These are phyloP conservation scores for Raja brachyura DNA, from an alignment of 2,113 vertebrate genomes.

Conservation along the genomic window DNA sequence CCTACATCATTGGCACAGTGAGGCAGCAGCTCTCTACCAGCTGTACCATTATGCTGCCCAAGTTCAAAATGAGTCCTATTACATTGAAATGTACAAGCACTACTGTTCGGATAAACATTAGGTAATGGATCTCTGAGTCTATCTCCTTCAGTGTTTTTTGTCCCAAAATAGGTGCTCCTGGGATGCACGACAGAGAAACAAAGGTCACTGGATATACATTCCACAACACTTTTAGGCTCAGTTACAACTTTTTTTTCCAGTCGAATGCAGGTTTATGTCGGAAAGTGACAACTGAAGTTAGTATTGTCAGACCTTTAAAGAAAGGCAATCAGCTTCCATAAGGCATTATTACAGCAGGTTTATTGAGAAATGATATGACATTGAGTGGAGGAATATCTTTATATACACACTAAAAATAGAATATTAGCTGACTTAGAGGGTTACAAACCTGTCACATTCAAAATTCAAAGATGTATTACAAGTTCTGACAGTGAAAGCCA, in stretches of 20 bases:
- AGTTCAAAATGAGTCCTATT: background rate
- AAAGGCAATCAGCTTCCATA: background rate
- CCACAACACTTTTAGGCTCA: background rate
- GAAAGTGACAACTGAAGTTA: conserved; percentile 28
- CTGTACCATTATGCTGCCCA: no score
- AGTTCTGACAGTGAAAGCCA: background rate
- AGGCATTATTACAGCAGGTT: conserved; percentile 25
- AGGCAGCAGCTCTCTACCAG: no score
- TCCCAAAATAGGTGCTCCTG: background rate
- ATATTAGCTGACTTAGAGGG: conserved; percentile 23
- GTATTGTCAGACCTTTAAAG: conserved; percentile 1
- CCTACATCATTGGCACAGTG: no score
- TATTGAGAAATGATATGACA: conserved; percentile 26
- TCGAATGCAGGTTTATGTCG: background rate
- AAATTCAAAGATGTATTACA: conserved; percentile 6
- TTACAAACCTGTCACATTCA: conserved; percentile 20
- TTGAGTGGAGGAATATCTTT: conserved; percentile 18
- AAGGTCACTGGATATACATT: background rate
- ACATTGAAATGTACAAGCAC: background rate
- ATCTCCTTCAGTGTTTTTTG: background rate
- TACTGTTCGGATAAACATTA: background rate
- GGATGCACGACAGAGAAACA: background rate
- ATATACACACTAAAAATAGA: conserved; percentile 14
- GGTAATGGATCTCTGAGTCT: background rate
- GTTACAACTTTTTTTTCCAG: background rate